phyloP scores from a whole-genome alignment of 2,888 invertebrate genomes.

The Drosophila gaucha region DNA sequence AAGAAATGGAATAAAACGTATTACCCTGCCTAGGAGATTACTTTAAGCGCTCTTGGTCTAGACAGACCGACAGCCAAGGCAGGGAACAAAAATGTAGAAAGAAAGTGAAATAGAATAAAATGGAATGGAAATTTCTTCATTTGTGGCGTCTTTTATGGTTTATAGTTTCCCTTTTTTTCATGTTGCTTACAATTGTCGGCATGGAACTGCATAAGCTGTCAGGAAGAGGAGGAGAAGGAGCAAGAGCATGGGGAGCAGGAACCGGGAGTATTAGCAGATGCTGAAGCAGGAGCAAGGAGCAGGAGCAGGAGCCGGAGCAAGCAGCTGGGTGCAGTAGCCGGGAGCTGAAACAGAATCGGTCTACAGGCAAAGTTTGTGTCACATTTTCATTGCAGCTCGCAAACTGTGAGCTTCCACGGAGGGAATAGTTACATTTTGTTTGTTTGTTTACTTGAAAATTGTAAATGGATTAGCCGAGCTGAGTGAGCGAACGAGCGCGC shows the following conservation, averaged over 20 bases:
- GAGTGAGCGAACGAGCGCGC: constrained; percentile 25
- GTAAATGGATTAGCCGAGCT: constrained; percentile 73
- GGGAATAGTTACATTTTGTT: constrained; percentile 62
- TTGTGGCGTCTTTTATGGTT: constrained; percentile 26
- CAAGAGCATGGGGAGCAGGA: not conserved
- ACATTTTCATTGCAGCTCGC: constrained; percentile 65
- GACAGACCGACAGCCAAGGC: constrained; percentile 12
- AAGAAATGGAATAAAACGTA: constrained; percentile 13
- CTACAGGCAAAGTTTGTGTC: constrained; percentile 48
- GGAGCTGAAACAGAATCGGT: constrained; percentile 16
- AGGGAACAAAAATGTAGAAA: constrained; percentile 1
- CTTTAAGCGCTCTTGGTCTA: constrained; percentile 20
- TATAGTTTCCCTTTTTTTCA: constrained; percentile 17
- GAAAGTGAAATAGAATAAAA: constrained; percentile 2
- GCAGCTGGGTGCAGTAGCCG: no score
- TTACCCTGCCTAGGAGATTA: constrained; percentile 13
- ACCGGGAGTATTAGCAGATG: not conserved
- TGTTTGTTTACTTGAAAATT: constrained; percentile 78
- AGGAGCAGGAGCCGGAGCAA: constrained; percentile 1
- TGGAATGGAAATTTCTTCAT: constrained; percentile 29
- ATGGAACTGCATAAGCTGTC: constrained; percentile 28
- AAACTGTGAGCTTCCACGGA: constrained; percentile 37
- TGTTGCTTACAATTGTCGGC: constrained; percentile 24
- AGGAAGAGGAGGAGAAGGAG: not conserved
- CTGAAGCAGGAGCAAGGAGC: no score